Evolutionary conservation across 1,140 invertebrate species (phyloP).

Genomic region (Arion vulgaris): DNA sequence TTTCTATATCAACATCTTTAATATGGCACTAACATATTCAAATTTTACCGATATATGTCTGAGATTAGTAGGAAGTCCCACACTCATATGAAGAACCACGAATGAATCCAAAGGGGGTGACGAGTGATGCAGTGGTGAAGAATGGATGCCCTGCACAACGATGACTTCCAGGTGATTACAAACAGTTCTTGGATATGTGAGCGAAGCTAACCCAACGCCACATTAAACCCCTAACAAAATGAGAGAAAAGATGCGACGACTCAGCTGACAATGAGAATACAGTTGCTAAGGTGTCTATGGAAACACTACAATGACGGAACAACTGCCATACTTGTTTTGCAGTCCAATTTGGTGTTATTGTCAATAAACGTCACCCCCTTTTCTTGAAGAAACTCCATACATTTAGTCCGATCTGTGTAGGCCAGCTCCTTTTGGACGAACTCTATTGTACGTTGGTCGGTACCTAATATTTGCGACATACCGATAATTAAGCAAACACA

Average conservation of each 20-base stretch:
- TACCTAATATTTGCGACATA: conserved; percentile 80
- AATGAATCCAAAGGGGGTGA: conserved; percentile 11
- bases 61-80: background rate
- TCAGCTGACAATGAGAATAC: background rate
- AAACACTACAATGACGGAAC: conserved; percentile 47
- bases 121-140: background rate
- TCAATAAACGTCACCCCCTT: conserved; percentile 85
- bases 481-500: conserved; percentile 41
- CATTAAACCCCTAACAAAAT: too few species aligned
- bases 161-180: background rate
- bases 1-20: too few species aligned
- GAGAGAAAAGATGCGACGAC: background rate
- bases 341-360: conserved; percentile 84
- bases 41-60: background rate
- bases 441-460: conserved; percentile 87
- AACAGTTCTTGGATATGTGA: background rate
- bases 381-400: conserved; percentile 87
- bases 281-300: background rate
- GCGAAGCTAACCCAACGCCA: background rate
- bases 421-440: conserved; percentile 89
- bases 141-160: background rate
- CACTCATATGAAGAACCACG: background rate
- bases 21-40: too few species aligned
- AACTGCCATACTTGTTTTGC: conserved; percentile 76
- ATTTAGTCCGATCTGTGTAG: conserved; percentile 86